These are phyloP conservation scores for Oenanthe melanoleuca DNA, from an alignment of 2,113 vertebrate species.

Conservation along the genomic window DNA sequence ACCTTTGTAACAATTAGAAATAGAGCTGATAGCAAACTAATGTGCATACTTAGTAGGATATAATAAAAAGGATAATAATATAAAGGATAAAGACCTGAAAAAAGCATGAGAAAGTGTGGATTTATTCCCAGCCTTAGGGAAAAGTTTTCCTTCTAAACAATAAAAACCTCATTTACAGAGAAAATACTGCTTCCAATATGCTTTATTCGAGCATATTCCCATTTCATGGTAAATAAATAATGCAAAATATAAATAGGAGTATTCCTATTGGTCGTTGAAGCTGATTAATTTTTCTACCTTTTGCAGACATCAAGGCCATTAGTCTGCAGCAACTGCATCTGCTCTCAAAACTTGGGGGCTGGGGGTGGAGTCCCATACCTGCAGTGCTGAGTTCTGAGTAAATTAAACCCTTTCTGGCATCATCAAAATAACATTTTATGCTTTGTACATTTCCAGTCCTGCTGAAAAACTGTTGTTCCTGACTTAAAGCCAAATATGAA, in stretches of 20 bases:
- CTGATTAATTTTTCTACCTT: background rate
- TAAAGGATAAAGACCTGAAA: background rate
- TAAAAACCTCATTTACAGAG: background rate
- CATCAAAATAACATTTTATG: background rate
- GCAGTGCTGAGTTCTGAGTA: background rate
- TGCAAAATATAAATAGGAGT: background rate
- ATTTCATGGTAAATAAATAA: background rate
- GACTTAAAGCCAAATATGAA: conserved; percentile 25
- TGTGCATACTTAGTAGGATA: background rate
- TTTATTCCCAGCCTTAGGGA: background rate
- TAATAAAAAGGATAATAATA: background rate
- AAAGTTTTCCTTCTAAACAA: background rate
- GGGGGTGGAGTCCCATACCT: background rate
- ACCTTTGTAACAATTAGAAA: conserved; percentile 2
- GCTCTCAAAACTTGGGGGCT: background rate
- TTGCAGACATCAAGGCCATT: background rate
- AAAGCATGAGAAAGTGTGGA: background rate
- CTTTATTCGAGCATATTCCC: background rate
- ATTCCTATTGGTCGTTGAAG: background rate
- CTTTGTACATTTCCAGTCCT: conserved; percentile 19
- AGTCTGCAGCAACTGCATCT: background rate
- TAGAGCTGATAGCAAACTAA: background rate
- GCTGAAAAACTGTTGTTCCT: conserved; percentile 32
- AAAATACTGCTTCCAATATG: background rate
- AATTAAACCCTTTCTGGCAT: conserved; percentile 18